Conservation (phyloP, 1,140 invertebrate species). For the Trichonephila clavipes region DNA sequence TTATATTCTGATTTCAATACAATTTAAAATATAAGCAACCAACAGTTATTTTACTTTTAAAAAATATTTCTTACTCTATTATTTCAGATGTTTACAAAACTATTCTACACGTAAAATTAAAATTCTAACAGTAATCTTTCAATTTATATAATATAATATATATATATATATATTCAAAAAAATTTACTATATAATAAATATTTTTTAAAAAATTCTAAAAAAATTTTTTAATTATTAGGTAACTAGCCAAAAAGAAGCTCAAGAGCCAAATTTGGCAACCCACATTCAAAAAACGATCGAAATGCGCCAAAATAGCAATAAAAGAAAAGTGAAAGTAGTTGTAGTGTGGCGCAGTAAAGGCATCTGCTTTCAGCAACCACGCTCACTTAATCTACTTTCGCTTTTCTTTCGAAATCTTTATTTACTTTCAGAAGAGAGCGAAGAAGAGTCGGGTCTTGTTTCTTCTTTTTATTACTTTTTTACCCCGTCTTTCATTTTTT, state of each 20-base stretch:
- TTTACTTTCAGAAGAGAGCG: constrained; percentile 23
- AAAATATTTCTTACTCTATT: no score
- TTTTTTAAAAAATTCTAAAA: no score
- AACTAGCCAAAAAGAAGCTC: not conserved
- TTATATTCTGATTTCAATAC: no score
- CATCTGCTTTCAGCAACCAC: constrained; percentile 35
- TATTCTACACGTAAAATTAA: no score
- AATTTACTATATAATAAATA: no score
- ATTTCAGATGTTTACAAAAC: no score
- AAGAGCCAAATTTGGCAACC: constrained; percentile 30
- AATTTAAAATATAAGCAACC: no score
- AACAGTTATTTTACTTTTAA: no score
- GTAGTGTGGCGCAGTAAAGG: not conserved
- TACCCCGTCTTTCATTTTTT: constrained; percentile 21
- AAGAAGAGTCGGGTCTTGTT: not conserved
- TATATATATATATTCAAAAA: no score
- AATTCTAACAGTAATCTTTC: no score
- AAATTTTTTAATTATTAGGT: not conserved
- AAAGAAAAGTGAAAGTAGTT: constrained; percentile 27
- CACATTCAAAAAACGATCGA: not conserved
- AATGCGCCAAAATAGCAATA: not conserved
- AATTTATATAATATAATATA: no score
- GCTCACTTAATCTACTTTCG: constrained; percentile 32
- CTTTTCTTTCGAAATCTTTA: constrained; percentile 39
- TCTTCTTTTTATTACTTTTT: constrained; percentile 28